phyloP scores from a whole-genome alignment of 2,888 invertebrate species.

The Cyclophora punctaria region DNA sequence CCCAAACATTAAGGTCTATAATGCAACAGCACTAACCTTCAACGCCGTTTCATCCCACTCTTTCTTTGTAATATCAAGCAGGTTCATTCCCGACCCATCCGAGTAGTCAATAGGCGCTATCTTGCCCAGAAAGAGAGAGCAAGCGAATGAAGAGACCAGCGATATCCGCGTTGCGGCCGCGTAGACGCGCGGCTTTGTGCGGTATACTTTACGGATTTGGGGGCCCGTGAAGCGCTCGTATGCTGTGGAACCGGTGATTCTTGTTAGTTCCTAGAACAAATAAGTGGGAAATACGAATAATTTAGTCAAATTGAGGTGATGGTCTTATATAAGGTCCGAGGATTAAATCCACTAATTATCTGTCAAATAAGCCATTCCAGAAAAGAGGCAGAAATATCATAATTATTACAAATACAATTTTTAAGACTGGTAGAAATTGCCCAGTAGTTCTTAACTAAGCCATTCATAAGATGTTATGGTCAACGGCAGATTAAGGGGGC shows the following conservation, averaged over 20 bases:
- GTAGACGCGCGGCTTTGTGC: conserved; percentile 74
- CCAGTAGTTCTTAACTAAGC: too few relatives aligned
- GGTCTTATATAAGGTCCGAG: too few relatives aligned
- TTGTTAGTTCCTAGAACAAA: conserved; percentile 77
- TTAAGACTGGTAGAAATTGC: too few relatives aligned
- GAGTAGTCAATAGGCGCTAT: conserved; percentile 93
- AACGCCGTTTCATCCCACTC: conserved; percentile 85
- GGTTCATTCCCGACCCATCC: conserved; percentile 98
- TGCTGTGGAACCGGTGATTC: conserved; percentile 89
- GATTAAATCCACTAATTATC: too few relatives aligned
- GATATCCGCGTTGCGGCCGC: conserved; percentile 87
- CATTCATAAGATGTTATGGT: too few relatives aligned
- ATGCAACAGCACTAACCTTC: conserved; percentile 62
- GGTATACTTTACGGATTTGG: conserved; percentile 92
- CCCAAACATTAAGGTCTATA: background rate
- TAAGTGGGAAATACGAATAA: too few relatives aligned
- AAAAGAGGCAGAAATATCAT: too few relatives aligned
- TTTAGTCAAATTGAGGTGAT: too few relatives aligned
- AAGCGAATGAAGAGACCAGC: conserved; percentile 93
- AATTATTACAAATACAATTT: too few relatives aligned
- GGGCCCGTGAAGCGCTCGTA: conserved; percentile 95
- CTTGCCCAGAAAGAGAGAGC: conserved; percentile 89
- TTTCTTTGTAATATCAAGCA: conserved; percentile 86
- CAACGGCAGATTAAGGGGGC: too few relatives aligned
- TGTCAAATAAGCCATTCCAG: too few relatives aligned